Conservation (phyloP, 2,113 vertebrate species). For the Erpornis zantholeuca region DNA sequence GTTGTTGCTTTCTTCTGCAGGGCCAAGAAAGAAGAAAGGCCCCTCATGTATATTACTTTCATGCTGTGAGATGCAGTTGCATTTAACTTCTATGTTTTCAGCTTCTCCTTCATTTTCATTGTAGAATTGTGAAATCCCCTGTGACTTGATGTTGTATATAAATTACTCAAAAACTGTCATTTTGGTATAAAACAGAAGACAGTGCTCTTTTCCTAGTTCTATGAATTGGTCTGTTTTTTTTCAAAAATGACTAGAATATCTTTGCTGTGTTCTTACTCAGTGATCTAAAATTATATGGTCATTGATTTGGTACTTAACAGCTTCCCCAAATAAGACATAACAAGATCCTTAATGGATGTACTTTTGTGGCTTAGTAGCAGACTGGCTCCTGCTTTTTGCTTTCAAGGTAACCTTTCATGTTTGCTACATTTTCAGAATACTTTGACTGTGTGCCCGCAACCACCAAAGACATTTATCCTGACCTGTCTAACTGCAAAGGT, state of each 20-base stretch:
- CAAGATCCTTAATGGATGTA: neutral
- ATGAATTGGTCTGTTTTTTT: neutral
- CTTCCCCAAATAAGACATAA: neutral
- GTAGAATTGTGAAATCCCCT: neutral
- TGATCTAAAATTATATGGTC: neutral
- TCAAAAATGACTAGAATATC: neutral
- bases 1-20: neutral
- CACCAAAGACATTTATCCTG: neutral
- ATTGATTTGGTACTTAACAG: constrained; percentile 15
- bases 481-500: neutral
- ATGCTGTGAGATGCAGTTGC: neutral
- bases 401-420: constrained; percentile 37
- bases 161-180: neutral
- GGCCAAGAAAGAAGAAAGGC: neutral
- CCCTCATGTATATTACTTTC: neutral
- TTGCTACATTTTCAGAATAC: neutral
- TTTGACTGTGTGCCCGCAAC: neutral
- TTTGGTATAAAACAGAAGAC: neutral
- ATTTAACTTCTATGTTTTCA: neutral
- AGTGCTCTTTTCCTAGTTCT: neutral
- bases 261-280: neutral
- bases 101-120: neutral
- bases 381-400: neutral
- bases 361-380: neutral
- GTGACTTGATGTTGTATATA: neutral